Evolutionary conservation across 2,113 vertebrate genomes (phyloP), one percentile per base, ranked within the genome.

Genomic region (Hipposideros armiger): DNA sequence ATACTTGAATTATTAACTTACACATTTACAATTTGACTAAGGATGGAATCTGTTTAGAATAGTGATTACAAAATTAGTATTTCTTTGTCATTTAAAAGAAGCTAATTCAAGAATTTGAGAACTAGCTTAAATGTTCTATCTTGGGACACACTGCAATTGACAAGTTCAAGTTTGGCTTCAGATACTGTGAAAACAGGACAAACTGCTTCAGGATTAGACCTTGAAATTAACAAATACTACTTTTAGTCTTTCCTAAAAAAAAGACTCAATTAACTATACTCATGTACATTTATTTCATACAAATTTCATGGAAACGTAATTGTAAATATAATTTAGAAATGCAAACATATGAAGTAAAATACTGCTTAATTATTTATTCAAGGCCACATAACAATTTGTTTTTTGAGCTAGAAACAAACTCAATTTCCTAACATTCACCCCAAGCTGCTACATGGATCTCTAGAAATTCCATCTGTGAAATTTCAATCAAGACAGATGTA

Each of bases 391-490:
- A 94, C 10, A 87, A 54, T 95, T 74, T 95, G 54, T 36, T 95
- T 92, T 90, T 67, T 81, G 28, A 72, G 42, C 20, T 56, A 92
- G 76, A 95, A 96, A 95, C 36, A 91, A 95, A 93, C 58, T 73
- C 26, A 14, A 4, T 95, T 97, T 95, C 81, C 47, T 94, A 72
- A 81, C 70, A 85, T 69, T 45, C 30, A 32, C 62, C 42, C n/a
- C 64, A 87, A 94, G 16, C 20, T 87, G 60, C 67, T 90, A 11
- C 52, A 32, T 58, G 73, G 42, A 81, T 90, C 84, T 92, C 70
- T 67, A 90, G 90, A 96, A 95, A 97, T 67, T 90, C n/a, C 36
- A 78, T 96, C 72, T 95, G 80, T 84, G 62, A 97, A 96, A 90
- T 92, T 95, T 96, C 76, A 96, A 77, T 94, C 76, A 95, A 94